Evolutionary conservation across 2,797 vertebrate genomes (phyloP).

Genomic region (Diplodus puntazzo): DNA sequence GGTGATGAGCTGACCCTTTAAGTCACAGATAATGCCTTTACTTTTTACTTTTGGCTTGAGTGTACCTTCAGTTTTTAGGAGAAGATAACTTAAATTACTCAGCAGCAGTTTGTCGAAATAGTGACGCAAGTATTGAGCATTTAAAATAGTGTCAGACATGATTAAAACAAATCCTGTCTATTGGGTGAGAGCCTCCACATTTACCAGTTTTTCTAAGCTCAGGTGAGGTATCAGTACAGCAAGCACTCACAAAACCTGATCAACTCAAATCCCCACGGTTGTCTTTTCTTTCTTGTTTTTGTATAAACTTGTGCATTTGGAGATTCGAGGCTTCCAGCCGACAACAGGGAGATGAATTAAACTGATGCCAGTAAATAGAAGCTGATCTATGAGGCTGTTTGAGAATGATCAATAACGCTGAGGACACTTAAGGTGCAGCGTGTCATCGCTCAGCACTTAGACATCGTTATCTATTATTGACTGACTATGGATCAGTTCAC

Average conservation of each 20-base stretch:
- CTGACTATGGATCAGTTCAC: slow-evolving; percentile 55
- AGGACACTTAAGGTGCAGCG: slow-evolving; percentile 50
- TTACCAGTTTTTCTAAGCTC: background rate
- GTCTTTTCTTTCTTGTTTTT: background rate
- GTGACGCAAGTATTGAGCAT: background rate
- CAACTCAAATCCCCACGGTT: background rate
- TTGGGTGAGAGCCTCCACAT: background rate
- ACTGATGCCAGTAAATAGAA: slow-evolving; percentile 3
- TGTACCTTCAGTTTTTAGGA: background rate
- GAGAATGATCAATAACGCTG: slow-evolving; percentile 63
- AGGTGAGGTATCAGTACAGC: background rate
- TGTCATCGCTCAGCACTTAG: slow-evolving; percentile 69
- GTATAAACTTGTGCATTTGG: background rate
- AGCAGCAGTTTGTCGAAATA: background rate
- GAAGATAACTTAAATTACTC: background rate
- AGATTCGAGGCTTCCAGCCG: slow-evolving; percentile 1
- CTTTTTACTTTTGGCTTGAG: background rate
- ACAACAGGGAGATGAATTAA: slow-evolving; percentile 10
- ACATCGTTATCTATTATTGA: slow-evolving; percentile 74
- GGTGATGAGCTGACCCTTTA: background rate
- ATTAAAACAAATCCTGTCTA: background rate
- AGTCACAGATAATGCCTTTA: background rate
- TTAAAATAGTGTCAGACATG: background rate
- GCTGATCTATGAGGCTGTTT: slow-evolving; percentile 45
- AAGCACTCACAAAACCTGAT: background rate